These are phyloP conservation scores for Rhinolophus ferrumequinum DNA, from an alignment of 2,113 vertebrate genomes.

Conservation along the genomic window DNA sequence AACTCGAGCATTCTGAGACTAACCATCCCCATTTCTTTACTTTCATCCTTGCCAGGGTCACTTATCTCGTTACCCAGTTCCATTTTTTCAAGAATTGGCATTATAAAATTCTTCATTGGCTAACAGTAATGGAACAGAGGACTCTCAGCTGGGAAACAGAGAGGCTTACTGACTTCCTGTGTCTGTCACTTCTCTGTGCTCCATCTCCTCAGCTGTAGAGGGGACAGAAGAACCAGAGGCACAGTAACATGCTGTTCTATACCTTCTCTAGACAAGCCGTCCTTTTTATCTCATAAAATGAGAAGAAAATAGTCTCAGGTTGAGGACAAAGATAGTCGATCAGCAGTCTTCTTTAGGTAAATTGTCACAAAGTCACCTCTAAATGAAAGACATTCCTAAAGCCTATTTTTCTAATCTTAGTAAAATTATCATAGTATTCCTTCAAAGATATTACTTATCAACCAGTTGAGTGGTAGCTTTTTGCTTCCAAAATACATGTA, in stretches of 20 bases:
- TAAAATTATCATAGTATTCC: neutral
- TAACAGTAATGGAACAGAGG: neutral
- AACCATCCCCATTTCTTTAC: neutral
- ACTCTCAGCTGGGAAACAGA: neutral
- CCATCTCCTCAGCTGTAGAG: neutral
- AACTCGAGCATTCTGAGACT: neutral
- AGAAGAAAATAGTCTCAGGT: neutral
- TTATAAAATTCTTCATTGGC: neutral
- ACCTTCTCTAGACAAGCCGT: neutral
- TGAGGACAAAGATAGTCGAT: neutral
- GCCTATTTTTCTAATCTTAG: neutral
- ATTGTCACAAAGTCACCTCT: neutral
- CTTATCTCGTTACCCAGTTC: neutral
- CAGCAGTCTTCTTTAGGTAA: neutral
- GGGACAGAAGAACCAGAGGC: neutral
- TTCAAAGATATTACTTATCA: conserved; percentile 17
- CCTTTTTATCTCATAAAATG: neutral
- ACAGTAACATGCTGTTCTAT: neutral
- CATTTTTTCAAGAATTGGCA: neutral
- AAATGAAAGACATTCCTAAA: conserved; percentile 5
- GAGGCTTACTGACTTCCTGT: neutral
- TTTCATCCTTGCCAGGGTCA: neutral
- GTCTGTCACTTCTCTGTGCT: neutral
- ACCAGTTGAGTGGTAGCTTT: neutral
- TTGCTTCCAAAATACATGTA: conserved; percentile 59